phyloP scores from a whole-genome alignment of 1,140 invertebrate genomes.

The Cydia amplana region DNA sequence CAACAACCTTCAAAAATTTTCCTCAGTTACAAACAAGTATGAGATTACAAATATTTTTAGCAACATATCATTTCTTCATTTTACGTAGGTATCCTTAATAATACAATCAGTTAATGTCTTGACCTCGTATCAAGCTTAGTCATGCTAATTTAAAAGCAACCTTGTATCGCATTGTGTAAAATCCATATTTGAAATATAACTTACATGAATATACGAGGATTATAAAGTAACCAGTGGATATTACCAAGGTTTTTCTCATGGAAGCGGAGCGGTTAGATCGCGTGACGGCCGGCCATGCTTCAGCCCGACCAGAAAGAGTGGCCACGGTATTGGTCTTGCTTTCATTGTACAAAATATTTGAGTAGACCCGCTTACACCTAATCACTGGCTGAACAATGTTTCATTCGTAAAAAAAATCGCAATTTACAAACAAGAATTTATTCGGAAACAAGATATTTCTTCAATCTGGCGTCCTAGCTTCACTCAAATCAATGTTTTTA shows the following conservation, averaged over 20 bases:
- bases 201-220: background rate
- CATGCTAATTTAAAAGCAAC: background rate
- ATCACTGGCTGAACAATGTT: constrained; percentile 39
- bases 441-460: background rate
- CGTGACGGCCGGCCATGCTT: constrained; percentile 57
- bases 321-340: constrained; percentile 61
- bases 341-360: constrained; percentile 64
- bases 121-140: background rate
- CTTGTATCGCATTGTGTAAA: background rate
- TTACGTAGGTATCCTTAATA: background rate
- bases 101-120: background rate
- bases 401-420: constrained; percentile 31
- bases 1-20: too few species aligned
- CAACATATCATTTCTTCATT: background rate
- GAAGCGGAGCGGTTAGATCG: constrained; percentile 37
- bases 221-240: background rate
- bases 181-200: background rate
- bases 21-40: too few species aligned
- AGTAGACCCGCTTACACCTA: constrained; percentile 34
- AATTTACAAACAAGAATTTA: background rate
- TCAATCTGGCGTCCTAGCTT: background rate
- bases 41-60: background rate
- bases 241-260: constrained; percentile 29
- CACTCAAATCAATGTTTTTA: background rate
- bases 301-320: constrained; percentile 53